A percentile compares a stretch with the other conserved stretches of the same genome.
Evolutionary conservation across 1,140 invertebrate species (phyloP).

Genomic region (Euura saliciscinereae): DNA sequence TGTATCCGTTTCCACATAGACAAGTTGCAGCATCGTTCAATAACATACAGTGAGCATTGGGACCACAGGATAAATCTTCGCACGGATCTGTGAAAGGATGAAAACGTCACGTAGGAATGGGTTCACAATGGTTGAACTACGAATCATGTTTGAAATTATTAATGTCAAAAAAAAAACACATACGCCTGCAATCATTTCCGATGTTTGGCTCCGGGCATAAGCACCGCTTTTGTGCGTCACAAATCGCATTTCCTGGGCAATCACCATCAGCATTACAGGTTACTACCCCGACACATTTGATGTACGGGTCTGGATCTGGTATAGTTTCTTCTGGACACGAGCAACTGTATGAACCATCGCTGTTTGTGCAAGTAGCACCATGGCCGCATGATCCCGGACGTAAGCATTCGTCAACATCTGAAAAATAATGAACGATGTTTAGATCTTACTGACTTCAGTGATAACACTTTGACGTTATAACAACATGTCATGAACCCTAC

Average conservation of each 20-base stretch:
- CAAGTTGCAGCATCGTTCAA: constrained; percentile 84
- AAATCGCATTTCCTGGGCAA: constrained; percentile 90
- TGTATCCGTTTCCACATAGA: constrained; percentile 79
- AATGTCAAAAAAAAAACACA: constrained; percentile 48
- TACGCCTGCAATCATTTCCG: constrained; percentile 89
- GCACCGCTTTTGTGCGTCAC: constrained; percentile 77
- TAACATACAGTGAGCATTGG: constrained; percentile 88
- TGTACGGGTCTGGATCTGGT: constrained; percentile 80
- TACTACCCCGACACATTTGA: constrained; percentile 80
- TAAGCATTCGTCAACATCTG: constrained; percentile 84
- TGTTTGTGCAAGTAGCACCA: constrained; percentile 81
- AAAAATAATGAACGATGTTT: constrained; percentile 11
- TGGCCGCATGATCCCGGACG: constrained; percentile 71
- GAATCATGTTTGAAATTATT: too few relatives aligned
- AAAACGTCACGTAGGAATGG: too few relatives aligned
- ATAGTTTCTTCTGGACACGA: constrained; percentile 80
- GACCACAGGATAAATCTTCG: constrained; percentile 81
- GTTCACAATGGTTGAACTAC: too few relatives aligned
- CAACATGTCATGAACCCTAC: constrained; percentile 43
- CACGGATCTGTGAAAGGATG: constrained; percentile 77
- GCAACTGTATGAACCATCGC: constrained; percentile 78
- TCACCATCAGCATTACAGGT: constrained; percentile 76
- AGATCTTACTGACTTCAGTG: not conserved
- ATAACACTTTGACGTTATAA: not conserved
- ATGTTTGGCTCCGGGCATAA: constrained; percentile 89